phyloP scores from a whole-genome alignment of 2,113 vertebrate genomes.

The Zosterops borbonicus region DNA sequence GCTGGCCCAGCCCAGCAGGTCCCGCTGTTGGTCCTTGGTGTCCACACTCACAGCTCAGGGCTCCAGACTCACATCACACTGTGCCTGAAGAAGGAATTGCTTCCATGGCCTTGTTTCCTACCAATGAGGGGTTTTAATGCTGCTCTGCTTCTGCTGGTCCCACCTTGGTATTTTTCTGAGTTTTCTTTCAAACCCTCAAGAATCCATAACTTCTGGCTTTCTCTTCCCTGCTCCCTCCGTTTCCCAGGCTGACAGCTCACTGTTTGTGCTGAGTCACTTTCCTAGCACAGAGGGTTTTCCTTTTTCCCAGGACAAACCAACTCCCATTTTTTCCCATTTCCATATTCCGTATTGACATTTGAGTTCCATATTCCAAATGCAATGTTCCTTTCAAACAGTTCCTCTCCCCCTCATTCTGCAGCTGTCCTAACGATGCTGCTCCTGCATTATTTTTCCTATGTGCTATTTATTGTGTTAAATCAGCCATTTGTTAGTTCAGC shows the following conservation, averaged over 20 bases:
- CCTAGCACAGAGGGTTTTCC: neutral
- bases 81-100: neutral
- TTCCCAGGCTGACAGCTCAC: neutral
- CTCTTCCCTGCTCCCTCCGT: neutral
- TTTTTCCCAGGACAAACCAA: neutral
- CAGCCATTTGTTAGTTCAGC: conserved; percentile 64
- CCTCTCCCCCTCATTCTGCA: conserved; percentile 2
- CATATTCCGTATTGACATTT: neutral
- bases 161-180: neutral
- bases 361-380: neutral
- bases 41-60: fast-evolving
- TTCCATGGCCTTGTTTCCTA: neutral
- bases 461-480: conserved; percentile 62
- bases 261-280: neutral
- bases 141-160: neutral
- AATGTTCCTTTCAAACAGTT: neutral
- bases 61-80: neutral
- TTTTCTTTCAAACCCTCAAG: neutral
- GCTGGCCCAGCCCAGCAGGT: neutral
- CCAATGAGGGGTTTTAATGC: neutral
- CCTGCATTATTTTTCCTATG: conserved; percentile 42
- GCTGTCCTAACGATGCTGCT: conserved; percentile 12
- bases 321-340: neutral
- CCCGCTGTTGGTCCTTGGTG: neutral
- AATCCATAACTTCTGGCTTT: neutral